A percentile compares a stretch with the other conserved stretches of the same genome.
Conservation (phyloP, 2,888 invertebrate genomes). For the Leistus spinibarbis region DNA sequence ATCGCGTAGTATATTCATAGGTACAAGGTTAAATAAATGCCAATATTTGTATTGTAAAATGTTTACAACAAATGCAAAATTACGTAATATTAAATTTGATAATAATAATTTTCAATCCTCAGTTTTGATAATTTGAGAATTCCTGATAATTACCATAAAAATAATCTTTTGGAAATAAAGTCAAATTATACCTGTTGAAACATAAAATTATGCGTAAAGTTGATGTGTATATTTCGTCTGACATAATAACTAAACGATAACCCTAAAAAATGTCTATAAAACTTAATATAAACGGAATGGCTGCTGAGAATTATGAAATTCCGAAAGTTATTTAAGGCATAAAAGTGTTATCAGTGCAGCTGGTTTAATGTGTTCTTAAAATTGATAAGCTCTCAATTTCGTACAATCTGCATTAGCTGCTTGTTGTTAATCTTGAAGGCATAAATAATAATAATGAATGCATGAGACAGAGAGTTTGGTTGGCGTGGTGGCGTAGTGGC, state of each 20-base stretch:
- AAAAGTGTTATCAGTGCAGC: background rate
- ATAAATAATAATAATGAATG: background rate
- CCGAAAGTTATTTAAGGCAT: background rate
- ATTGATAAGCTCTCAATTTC: background rate
- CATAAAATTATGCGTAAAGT: constrained; percentile 30
- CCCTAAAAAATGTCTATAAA: constrained; percentile 25
- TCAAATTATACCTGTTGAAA: constrained; percentile 17
- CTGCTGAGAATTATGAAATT: background rate
- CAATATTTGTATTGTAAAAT: no score
- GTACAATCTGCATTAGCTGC: background rate
- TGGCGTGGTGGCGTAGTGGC: no score
- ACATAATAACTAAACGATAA: constrained; percentile 24
- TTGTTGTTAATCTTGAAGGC: background rate
- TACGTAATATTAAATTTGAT: no score
- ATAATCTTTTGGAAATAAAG: constrained; percentile 11
- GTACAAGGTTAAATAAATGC: no score
- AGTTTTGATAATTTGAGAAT: no score
- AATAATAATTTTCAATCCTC: no score
- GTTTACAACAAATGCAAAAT: no score
- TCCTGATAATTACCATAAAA: background rate
- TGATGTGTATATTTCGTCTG: constrained; percentile 22
- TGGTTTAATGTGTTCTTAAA: background rate
- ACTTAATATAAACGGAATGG: background rate
- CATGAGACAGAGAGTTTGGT: no score
- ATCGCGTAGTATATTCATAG: no score